Evolutionary conservation across 2,113 vertebrate genomes (phyloP).

Genomic region (Heterochromis multidens): DNA sequence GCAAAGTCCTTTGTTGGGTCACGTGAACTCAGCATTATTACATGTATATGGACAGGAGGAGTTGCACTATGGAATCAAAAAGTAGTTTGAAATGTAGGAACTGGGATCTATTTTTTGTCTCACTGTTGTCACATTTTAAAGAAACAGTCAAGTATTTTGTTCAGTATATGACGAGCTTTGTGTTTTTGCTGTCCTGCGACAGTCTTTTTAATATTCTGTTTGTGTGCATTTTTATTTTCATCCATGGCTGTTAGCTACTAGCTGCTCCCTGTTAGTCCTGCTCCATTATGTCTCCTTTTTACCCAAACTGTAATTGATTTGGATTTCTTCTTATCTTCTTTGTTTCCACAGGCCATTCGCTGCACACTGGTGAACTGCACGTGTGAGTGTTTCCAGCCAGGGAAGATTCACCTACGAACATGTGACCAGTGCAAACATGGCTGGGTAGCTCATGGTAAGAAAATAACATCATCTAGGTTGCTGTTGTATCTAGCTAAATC

Average conservation of each 20-base stretch:
- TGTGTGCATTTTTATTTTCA: neutral
- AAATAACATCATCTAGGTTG: neutral
- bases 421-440: slow-evolving; percentile 99
- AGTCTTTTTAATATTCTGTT: neutral
- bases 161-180: neutral
- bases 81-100: neutral
- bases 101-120: neutral
- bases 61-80: neutral
- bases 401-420: slow-evolving; percentile 98
- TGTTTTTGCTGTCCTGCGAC: neutral
- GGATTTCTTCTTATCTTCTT: slow-evolving; percentile 40
- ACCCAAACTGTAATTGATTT: slow-evolving; percentile 11
- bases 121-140: neutral
- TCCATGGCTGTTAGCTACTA: neutral
- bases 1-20: slow-evolving; percentile 33
- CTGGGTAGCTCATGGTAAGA: slow-evolving; percentile 98
- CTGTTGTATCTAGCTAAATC: neutral
- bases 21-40: slow-evolving; percentile 28
- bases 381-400: slow-evolving; percentile 97
- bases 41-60: neutral
- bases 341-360: slow-evolving; percentile 88
- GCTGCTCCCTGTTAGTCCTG: neutral
- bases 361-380: slow-evolving; percentile 99
- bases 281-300: neutral
- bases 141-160: neutral